Base-by-base conservation (phyloP, 2,113 vertebrate species). In the Eulemur macaco region DNA sequence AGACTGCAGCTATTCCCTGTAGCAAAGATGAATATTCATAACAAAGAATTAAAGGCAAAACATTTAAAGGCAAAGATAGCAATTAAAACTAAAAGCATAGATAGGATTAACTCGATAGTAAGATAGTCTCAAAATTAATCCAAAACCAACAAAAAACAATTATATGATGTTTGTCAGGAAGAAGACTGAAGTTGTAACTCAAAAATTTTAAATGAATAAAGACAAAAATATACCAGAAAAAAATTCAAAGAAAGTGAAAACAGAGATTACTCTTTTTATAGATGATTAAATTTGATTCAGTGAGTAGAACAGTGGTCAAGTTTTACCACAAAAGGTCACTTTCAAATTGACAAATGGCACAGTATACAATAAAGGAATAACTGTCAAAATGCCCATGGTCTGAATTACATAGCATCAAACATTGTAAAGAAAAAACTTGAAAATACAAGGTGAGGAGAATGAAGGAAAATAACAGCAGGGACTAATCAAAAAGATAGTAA, bases 161-260 rank as follows among this genome's bases (percentile, higher is more conserved):
- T 66, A 31, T 15, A 25, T 45, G 13, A 58, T 63, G 23, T 73
- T 86, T 74, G 50, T 14, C 63, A 77, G 15, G 85, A 95, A 74
- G 37, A 94, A 42, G 23, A 66, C 34, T 74, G 84, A 91, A 96
- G 37, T 56, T 80, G 10, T 37, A 91, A 86, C 56, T 69, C 56
- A 83, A 82, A 91, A 42, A 82, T 2, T 15, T 34, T 63, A 93
- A 91, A 93, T 21, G 69, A 21, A 47, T 2, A 78, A 54, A 84
- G 34, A 71, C 15, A 85, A 86, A 94, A 95, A 81, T 34, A 91
- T 15, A 42, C 27, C 69, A 91, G 60, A 89, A 83, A 80, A 96
- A n/a, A 78, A 74, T 42, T 54, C 64, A 81, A 58, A 85, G 71
- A 71, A 84, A 92, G 34, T 47, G 20, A 95, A 94, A 94, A n/a